Evolutionary conservation across 1,140 invertebrate genomes (phyloP).

Genomic region (Monomorium pharaonis): DNA sequence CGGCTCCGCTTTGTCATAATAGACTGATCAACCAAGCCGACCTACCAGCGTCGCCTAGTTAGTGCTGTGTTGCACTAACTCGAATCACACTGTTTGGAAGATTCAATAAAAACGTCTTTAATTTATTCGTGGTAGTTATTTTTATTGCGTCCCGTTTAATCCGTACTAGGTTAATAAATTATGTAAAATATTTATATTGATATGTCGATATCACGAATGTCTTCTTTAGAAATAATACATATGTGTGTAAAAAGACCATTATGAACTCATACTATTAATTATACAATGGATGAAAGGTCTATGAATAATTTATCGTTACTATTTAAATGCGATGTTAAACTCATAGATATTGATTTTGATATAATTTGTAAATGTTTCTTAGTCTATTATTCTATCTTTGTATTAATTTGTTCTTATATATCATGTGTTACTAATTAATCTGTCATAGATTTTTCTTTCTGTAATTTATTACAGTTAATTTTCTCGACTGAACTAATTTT

Average conservation of each 20-base stretch:
- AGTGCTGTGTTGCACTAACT: slow-evolving; percentile 59
- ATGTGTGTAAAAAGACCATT: neutral
- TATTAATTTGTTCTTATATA: neutral
- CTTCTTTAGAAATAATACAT: neutral
- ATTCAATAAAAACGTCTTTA: slow-evolving; percentile 71
- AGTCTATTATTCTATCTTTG: neutral
- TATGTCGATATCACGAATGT: too few relatives aligned
- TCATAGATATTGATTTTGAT: neutral
- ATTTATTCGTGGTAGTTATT: slow-evolving; percentile 51
- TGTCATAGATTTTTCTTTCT: neutral
- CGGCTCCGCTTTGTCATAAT: slow-evolving; percentile 64
- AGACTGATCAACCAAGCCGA: slow-evolving; percentile 68
- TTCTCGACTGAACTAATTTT: neutral
- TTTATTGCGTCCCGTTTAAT: slow-evolving; percentile 24
- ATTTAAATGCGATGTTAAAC: neutral
- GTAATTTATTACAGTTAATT: neutral
- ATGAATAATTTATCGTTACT: neutral
- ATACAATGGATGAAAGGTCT: neutral
- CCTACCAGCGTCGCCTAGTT: slow-evolving; percentile 51
- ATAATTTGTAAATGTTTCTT: neutral
- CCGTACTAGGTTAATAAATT: neutral
- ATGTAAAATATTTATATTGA: too few relatives aligned
- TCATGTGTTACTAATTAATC: neutral
- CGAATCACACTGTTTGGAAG: slow-evolving; percentile 65
- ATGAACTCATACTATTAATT: neutral